A percentile compares a stretch with the other conserved stretches of the same genome.
Conservation (phyloP, 37 sponge, comb jelly and placozoan genomes). For the Halisarca cf. caerulea region DNA sequence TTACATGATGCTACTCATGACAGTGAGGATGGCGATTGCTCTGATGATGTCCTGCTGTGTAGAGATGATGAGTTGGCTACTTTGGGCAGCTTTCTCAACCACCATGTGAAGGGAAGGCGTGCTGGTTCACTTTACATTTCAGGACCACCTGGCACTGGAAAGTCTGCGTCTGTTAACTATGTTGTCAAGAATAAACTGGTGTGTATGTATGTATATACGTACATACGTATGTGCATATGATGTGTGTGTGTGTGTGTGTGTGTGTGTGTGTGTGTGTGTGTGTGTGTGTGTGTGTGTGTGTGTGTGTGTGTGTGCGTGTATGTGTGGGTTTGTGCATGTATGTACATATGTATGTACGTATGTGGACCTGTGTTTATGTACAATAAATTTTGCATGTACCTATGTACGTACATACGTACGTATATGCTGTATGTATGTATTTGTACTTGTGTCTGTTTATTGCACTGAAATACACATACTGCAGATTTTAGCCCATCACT, state of each 20-base stretch:
- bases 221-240: too few species aligned
- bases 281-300: too few species aligned
- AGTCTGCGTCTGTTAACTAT: constrained; percentile 77
- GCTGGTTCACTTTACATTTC: constrained; percentile 85
- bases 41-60: constrained; percentile 4
- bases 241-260: neutral
- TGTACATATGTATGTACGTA: too few species aligned
- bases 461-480: too few species aligned
- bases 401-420: too few species aligned
- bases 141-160: constrained; percentile 96
- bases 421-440: too few species aligned
- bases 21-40: too few species aligned
- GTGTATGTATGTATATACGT: neutral
- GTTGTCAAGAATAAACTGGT: constrained; percentile 51
- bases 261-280: too few species aligned
- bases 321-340: neutral
- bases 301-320: neutral
- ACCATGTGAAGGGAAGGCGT: constrained; percentile 26
- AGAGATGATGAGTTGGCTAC: constrained; percentile 58
- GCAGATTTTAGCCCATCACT: neutral
- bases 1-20: too few species aligned
- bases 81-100: constrained; percentile 44
- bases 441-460: too few species aligned
- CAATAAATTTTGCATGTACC: too few species aligned
- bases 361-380: too few species aligned